Evolutionary conservation across 2,888 invertebrate species (phyloP), one percentile per base, ranked within the genome.

Genomic region (Luffia ferchaultella): DNA sequence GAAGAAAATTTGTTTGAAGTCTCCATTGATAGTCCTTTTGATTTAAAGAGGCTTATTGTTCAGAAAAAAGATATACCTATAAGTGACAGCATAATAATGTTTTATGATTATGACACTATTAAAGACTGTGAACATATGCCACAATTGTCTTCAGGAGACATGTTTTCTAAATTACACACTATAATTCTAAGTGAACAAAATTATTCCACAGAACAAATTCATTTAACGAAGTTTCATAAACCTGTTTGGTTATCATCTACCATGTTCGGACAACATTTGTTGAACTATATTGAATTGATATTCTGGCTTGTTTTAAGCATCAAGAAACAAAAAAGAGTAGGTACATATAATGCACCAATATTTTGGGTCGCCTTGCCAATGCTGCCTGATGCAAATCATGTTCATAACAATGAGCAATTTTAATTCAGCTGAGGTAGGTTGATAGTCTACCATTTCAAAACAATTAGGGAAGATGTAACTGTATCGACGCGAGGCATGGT

Each of bases 191-290:
- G 62, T 43, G 65, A 73, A 19, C n/a, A 43, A 42, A 54, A 55
- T 15, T 19, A 46, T 20, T 53, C 20, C 48, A 50, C 50, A 12
- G 41, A 45, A 49, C 41, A 40, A 49, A 20, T 42, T 16, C 45
- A 47, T 57, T 58, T 55, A 51, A 53, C 17, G 17, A 45, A 18
- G 5, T 7, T 52, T 62, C 55, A 52, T 49, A 65, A 57, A 50
- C 69, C 72, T 16, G 45, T 60, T 20, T 76, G 73, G 70, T 46
- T 79, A 9, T 57, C 65, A 52, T 70, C 73, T 17, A 77, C 77
- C 42, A 77, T 79, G 76, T 71, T 78, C 53, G 59, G 68, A 40
- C 77, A 76, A 58, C 79, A 83, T 58, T 49, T 72, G 48, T 60
- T 65, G 50, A 75, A 75, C 60, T 76, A 73, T 59, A 58, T 69